phyloP scores from a whole-genome alignment of 2,113 vertebrate genomes.

The Boulengeromyrus knoepffleri region DNA sequence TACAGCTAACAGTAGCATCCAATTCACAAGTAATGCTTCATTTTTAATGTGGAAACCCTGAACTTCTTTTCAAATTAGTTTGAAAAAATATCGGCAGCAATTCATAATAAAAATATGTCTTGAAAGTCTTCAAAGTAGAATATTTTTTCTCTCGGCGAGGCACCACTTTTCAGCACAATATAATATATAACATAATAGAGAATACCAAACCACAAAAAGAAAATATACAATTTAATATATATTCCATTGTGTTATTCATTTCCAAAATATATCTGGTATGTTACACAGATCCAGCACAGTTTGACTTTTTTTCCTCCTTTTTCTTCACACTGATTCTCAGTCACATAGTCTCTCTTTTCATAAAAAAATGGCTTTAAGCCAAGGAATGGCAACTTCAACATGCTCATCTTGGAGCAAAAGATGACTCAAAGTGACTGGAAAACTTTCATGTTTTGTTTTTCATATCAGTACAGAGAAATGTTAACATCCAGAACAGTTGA shows the following conservation, averaged over 20 bases:
- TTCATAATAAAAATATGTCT: not conserved
- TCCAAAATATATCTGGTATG: not conserved
- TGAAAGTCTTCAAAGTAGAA: not conserved
- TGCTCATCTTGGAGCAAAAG: not conserved
- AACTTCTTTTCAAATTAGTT: not conserved
- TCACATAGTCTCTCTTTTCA: not conserved
- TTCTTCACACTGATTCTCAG: not conserved
- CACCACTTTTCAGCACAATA: not conserved
- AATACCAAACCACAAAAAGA: not conserved
- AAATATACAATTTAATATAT: not conserved
- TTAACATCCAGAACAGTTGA: not conserved
- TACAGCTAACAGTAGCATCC: not conserved
- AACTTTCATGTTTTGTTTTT: not conserved
- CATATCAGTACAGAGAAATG: not conserved
- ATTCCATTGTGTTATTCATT: not conserved
- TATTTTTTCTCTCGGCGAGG: not conserved
- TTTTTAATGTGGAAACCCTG: not conserved
- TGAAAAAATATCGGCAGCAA: not conserved
- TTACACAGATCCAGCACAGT: not conserved
- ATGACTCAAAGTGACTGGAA: not conserved
- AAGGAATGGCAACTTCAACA: not conserved
- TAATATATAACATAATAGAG: not conserved
- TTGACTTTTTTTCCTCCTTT: not conserved
- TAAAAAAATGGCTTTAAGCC: not conserved
- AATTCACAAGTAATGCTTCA: not conserved